phyloP scores from a whole-genome alignment of 2,113 vertebrate species.

The Pogona vitticeps region DNA sequence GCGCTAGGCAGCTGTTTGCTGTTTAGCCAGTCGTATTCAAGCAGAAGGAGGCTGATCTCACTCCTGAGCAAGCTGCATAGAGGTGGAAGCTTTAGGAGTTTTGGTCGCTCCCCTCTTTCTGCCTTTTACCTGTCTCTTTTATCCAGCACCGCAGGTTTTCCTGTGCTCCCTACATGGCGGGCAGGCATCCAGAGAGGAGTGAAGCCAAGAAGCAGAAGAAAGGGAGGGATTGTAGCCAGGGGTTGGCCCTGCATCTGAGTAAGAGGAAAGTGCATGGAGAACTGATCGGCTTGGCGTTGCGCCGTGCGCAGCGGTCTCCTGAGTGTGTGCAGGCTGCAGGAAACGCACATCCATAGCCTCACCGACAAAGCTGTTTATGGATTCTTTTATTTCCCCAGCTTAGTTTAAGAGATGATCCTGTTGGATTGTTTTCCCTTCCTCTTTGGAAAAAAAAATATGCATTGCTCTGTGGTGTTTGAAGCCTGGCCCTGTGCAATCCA shows the following conservation, averaged over 20 bases:
- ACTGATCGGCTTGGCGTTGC: background rate
- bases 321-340: too few species aligned
- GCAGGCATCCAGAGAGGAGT: background rate
- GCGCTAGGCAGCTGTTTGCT: background rate
- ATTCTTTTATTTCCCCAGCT: background rate
- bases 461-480: background rate
- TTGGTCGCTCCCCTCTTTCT: background rate
- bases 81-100: background rate
- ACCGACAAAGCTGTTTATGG: too few species aligned
- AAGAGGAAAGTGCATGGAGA: background rate
- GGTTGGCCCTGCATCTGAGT: slow-evolving; percentile 17
- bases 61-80: background rate
- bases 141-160: background rate
- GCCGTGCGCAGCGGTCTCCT: too few species aligned
- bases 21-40: background rate
- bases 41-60: background rate
- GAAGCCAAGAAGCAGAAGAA: background rate
- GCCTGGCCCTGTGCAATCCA: background rate
- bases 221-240: background rate
- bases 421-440: background rate
- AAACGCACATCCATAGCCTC: too few species aligned
- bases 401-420: background rate
- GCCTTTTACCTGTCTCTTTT: background rate
- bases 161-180: background rate
- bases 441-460: background rate